Base-by-base conservation (phyloP, 2,797 vertebrate genomes). In the Merluccius polli region DNA sequence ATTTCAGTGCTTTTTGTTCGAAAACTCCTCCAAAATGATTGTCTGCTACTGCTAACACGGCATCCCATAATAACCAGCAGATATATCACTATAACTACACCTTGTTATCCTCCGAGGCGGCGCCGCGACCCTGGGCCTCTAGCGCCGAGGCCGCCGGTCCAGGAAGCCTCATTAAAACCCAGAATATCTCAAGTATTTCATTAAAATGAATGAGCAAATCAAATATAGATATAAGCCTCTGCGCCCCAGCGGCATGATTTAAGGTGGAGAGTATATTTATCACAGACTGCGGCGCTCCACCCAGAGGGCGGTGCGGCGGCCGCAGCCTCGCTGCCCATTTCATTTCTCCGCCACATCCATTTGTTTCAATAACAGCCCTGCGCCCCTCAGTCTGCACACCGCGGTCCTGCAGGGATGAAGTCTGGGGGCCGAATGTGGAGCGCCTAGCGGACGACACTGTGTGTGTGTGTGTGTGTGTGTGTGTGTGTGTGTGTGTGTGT, bases 321-420 rank as follows among this genome's bases (percentile, higher is more conserved):
- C 27, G 29, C n/a, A n/a, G n/a, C n/a, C n/a, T n/a, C n/a, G 52
- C 75, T 48, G 82, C 81, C 83, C 18, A 84, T 89, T 87, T 82
- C 35, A 72, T 83, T 84, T 78, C 73, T 77, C 76, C 18, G 21
- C 72, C 78, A 70, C 32, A 29, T 73, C 35, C 75, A 86, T 85
- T 89, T 86, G 83, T 91, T 87, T 91, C 76, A 88, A 82, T 90
- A 88, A 82, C 77, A 81, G 44, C 5, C 27, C 3, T 1, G 73
- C 4, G 38, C 38, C 16, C 16, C 16, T 48, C 38, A 4, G 44
- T 48, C 44, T 48, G 21, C n/a, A 6, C n/a, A 59, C 52, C 24
- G n/a, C 10, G 36, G 6, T 59, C 44, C 44, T 48, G 44, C 18
- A 15, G 44, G 44, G 44, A 48, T 48, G 44, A 48, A 48, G 44